phyloP scores from a whole-genome alignment of 2,797 vertebrate species.

The Anas bahamensis region DNA sequence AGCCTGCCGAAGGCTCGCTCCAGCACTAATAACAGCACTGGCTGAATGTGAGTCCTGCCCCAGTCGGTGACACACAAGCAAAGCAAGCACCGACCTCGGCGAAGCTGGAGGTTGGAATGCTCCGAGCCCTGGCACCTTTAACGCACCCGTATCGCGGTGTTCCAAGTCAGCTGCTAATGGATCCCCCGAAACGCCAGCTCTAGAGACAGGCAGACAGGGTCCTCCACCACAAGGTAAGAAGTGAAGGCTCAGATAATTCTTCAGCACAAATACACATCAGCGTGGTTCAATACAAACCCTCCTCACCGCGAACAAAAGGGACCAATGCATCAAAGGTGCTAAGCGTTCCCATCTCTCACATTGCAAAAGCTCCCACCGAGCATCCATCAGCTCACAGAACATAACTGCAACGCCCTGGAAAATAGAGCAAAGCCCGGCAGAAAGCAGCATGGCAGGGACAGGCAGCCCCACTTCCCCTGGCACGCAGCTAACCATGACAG shows the following conservation, averaged over 20 bases:
- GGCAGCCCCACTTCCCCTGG: neutral
- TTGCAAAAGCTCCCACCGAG: neutral
- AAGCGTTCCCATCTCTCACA: neutral
- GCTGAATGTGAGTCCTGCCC: slow-evolving; percentile 55
- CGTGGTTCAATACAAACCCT: neutral
- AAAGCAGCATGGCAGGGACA: neutral
- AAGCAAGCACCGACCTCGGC: slow-evolving; percentile 28
- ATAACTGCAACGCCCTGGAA: neutral
- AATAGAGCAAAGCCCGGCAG: neutral
- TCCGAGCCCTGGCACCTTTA: neutral
- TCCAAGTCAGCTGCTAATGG: neutral
- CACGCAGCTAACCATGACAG: neutral
- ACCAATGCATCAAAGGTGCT: neutral
- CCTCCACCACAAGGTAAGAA: neutral
- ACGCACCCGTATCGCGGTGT: neutral
- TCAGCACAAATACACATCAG: neutral
- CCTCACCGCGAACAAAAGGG: neutral
- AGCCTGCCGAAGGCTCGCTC: neutral
- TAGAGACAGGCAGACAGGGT: neutral
- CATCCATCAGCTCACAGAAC: neutral
- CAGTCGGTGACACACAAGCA: slow-evolving; percentile 24
- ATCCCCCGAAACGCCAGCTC: neutral
- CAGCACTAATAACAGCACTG: slow-evolving; percentile 15
- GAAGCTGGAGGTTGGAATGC: neutral
- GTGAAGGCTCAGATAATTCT: neutral